Percentiles rank a stretch among this genome's conserved stretches.
These are phyloP conservation scores for Sinohyriopsis cumingii DNA, from an alignment of 2,888 invertebrate species.

Conservation along the genomic window DNA sequence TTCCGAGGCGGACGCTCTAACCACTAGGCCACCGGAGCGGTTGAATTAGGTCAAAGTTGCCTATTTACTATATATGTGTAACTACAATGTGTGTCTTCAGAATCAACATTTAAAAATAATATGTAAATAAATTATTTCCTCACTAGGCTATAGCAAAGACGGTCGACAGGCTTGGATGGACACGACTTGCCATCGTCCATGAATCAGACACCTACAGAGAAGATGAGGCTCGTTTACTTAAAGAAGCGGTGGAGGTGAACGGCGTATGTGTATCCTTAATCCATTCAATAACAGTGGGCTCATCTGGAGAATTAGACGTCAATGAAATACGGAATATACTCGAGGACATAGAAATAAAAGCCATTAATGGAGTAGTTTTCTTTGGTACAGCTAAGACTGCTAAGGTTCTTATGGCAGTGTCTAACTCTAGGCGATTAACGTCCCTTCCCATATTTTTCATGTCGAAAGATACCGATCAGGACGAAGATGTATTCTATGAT, in stretches of 20 bases:
- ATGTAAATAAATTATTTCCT: background rate
- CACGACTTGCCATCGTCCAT: slow-evolving; percentile 14
- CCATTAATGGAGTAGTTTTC: slow-evolving; percentile 14
- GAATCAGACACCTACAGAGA: slow-evolving; percentile 11
- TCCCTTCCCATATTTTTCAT: slow-evolving; percentile 9
- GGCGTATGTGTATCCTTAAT: slow-evolving; percentile 5
- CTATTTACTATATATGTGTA: too few relatives aligned
- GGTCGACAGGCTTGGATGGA: slow-evolving; percentile 12
- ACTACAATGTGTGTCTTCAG: background rate
- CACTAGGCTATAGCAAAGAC: slow-evolving; percentile 10
- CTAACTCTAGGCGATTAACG: background rate
- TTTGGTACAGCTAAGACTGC: slow-evolving; percentile 4
- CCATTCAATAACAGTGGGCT: background rate
- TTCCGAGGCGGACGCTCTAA: too few relatives aligned
- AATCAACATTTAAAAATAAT: too few relatives aligned
- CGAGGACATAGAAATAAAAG: background rate
- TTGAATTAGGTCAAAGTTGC: too few relatives aligned
- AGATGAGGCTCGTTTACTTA: slow-evolving; percentile 2
- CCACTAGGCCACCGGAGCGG: too few relatives aligned
- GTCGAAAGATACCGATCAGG: slow-evolving; percentile 1
- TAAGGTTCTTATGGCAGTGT: background rate
- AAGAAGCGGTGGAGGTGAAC: background rate
- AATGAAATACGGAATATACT: background rate
- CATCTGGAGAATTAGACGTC: background rate
- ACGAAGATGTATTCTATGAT: too few relatives aligned